Conservation (phyloP, 2,113 vertebrate genomes). For the Halichoerus grypus region DNA sequence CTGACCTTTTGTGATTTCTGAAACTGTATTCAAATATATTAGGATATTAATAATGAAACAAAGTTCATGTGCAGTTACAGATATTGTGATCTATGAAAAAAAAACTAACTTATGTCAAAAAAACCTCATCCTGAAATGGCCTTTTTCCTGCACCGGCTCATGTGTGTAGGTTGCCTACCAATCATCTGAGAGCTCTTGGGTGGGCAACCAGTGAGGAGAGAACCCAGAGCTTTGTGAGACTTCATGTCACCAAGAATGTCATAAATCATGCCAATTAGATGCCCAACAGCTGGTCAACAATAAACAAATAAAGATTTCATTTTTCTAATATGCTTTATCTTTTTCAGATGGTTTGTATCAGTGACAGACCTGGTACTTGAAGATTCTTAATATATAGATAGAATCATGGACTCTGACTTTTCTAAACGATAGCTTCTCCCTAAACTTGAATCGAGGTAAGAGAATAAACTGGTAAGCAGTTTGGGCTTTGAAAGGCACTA, state of each 20-base stretch:
- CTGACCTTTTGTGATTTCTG: not conserved
- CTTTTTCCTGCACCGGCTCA: not conserved
- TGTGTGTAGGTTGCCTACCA: not conserved
- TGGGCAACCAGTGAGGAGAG: not conserved
- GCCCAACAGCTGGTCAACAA: not conserved
- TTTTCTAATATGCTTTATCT: not conserved
- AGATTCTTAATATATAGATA: not conserved
- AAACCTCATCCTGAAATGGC: not conserved
- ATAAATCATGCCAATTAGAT: no score
- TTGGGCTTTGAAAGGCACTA: not conserved
- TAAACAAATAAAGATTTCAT: not conserved
- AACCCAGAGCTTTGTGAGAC: not conserved
- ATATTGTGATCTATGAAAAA: not conserved
- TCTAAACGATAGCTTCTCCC: not conserved
- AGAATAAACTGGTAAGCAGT: not conserved
- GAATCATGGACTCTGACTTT: not conserved
- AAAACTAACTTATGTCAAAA: not conserved
- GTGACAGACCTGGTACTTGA: not conserved
- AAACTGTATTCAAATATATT: constrained; percentile 15
- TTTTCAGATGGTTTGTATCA: constrained; percentile 3
- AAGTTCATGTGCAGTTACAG: not conserved
- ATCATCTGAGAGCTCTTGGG: not conserved
- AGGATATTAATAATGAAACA: not conserved
- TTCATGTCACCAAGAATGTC: not conserved
- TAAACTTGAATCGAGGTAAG: not conserved